These are phyloP conservation scores for Prunella fulvescens DNA, from an alignment of 2,113 vertebrate genomes.

Conservation along the genomic window DNA sequence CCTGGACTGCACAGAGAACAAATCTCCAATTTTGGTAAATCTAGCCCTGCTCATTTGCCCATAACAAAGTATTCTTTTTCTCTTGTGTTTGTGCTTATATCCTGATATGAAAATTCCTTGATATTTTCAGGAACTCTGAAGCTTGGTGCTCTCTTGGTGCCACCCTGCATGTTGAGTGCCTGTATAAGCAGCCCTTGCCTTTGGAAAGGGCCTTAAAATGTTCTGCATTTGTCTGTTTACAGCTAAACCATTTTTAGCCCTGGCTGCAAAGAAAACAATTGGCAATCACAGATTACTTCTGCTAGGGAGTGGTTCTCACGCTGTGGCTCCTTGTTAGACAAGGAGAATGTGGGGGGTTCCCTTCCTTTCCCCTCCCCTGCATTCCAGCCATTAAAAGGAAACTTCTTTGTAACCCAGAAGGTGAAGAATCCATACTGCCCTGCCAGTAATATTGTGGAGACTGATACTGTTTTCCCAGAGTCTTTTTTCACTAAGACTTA, in stretches of 20 bases:
- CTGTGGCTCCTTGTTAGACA: conserved; percentile 21
- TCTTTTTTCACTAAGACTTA: not conserved
- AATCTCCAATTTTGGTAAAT: not conserved
- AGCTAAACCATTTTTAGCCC: conserved; percentile 18
- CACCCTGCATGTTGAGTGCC: not conserved
- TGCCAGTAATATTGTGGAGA: not conserved
- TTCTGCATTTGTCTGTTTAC: not conserved
- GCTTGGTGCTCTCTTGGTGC: not conserved
- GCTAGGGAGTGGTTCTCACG: conserved; percentile 27
- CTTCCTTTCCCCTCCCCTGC: conserved; percentile 10
- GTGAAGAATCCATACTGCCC: not conserved
- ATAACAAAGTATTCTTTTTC: not conserved
- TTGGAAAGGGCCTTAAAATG: not conserved
- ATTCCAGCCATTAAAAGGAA: conserved; percentile 29
- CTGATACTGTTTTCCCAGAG: not conserved
- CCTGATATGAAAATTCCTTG: not conserved
- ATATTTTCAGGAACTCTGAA: not conserved
- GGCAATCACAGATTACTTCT: conserved; percentile 14
- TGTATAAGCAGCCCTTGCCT: not conserved
- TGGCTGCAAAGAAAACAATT: conserved; percentile 22
- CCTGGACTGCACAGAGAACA: not conserved
- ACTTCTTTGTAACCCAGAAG: conserved; percentile 13
- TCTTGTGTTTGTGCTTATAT: not conserved
- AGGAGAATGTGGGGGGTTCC: not conserved
- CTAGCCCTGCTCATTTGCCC: not conserved